Evolutionary conservation across 1,140 invertebrate genomes (phyloP).

Genomic region (Tribolium castaneum): DNA sequence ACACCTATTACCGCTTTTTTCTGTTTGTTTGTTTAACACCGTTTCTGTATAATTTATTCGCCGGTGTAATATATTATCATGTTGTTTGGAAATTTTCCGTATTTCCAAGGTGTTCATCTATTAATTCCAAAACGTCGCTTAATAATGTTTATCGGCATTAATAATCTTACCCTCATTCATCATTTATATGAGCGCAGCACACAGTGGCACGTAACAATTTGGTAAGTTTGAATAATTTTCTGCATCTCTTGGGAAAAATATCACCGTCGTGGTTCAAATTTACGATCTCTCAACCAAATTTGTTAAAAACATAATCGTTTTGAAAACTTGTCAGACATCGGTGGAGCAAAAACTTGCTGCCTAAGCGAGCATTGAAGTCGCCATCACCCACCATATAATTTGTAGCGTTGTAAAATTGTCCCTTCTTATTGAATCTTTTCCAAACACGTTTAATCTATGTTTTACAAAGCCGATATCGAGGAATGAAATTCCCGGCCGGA

Average conservation of each 20-base stretch:
- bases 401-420: conserved; percentile 32
- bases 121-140: conserved; percentile 23
- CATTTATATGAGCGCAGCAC: background rate
- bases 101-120: conserved; percentile 28
- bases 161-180: conserved; percentile 28
- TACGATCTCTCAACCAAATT: background rate
- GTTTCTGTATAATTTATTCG: conserved; percentile 20
- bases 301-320: background rate
- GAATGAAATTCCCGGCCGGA: conserved; percentile 39
- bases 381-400: conserved; percentile 33
- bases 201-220: conserved; percentile 16
- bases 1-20: conserved; percentile 13
- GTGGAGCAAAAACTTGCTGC: conserved; percentile 12
- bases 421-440: conserved; percentile 41
- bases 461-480: conserved; percentile 35
- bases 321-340: conserved; percentile 1
- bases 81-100: conserved; percentile 28
- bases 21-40: conserved; percentile 22
- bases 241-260: background rate
- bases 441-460: conserved; percentile 42
- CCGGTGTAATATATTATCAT: conserved; percentile 23
- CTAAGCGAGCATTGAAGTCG: conserved; percentile 35
- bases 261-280: background rate
- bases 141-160: conserved; percentile 25
- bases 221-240: conserved; percentile 11